Evolutionary conservation across 2,888 invertebrate genomes (phyloP).

Genomic region (Artemia sp.): DNA sequence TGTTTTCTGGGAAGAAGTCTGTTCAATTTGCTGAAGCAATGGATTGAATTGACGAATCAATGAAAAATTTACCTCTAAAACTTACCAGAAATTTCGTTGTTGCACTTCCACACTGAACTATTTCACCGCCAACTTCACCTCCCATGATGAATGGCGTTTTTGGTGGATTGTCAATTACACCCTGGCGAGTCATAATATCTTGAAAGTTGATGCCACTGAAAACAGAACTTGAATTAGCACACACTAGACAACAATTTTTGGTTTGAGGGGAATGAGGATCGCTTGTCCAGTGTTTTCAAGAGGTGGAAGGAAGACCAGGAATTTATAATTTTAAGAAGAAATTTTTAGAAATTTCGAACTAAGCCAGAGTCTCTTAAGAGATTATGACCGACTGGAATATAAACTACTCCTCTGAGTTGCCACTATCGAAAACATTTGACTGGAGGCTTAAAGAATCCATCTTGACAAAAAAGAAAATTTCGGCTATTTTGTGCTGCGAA

Average conservation of each 20-base stretch:
- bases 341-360: background rate
- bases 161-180: slow-evolving; percentile 67
- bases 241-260: background rate
- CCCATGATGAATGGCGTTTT: slow-evolving; percentile 76
- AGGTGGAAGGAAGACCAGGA: background rate
- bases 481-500: too few relatives aligned
- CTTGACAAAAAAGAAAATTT: too few relatives aligned
- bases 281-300: background rate
- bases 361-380: too few relatives aligned
- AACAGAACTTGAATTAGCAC: slow-evolving; percentile 30
- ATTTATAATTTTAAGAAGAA: background rate
- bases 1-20: too few relatives aligned
- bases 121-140: slow-evolving; percentile 68
- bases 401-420: too few relatives aligned
- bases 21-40: too few relatives aligned
- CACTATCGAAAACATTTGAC: too few relatives aligned
- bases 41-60: too few relatives aligned
- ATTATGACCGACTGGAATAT: too few relatives aligned
- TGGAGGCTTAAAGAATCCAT: too few relatives aligned
- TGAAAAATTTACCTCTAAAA: background rate
- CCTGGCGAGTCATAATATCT: slow-evolving; percentile 72
- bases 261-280: background rate
- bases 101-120: slow-evolving; percentile 37
- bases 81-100: background rate
- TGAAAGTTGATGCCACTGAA: slow-evolving; percentile 73